Base-by-base conservation (phyloP, 2,797 vertebrate genomes). In the Sebastes aleutianus region DNA sequence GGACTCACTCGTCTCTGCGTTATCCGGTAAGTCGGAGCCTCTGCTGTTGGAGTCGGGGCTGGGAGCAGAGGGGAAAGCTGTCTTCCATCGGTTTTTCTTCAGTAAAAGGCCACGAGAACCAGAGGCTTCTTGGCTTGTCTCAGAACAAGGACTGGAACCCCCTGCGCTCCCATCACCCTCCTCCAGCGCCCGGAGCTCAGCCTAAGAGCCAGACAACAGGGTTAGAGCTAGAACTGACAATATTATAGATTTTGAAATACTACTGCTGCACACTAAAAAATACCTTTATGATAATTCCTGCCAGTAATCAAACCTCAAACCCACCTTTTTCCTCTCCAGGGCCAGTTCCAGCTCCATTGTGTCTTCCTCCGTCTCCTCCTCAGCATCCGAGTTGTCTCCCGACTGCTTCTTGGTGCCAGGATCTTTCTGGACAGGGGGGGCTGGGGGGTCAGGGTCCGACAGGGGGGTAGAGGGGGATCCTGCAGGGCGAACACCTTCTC, bases 291-390 rank as follows among this genome's bases (percentile, higher is more conserved):
- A 12, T 6, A 31, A 47, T 8, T 71, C 12, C 20, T 66, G 39
- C 4, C 11, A 24, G 8, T 8, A 72, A 36, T 53, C 22, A 39
- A 13, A 43, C 39, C 39, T 43, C 8, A 53, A 53, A 8, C 76
- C 6, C 8, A 99, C 99, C 94, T 98, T 99, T 89, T 98, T 99
- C 85, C 98, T 96, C 92, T 99, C 98, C 79, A 99, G 93, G 65
- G 97, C 97, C 31, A 99, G 93, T 85, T 99, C 98, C 83, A 99
- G 89, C 56, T 99, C 98, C 1, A 97, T 95, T 0, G 98, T 99
- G 85, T 99, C 98, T 75, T 99, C 98, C 76, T 98, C 98, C 0
- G 97, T 94, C 69, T 97, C 98, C 20, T 96, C 97, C 12, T 97
- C 95, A 27, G 80, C 90, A 14, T 95, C 95, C 0, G 95, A 95